Evolutionary conservation across 2,797 vertebrate species (phyloP), one percentile per base, ranked within the genome.

Genomic region (Diplodus sargus): DNA sequence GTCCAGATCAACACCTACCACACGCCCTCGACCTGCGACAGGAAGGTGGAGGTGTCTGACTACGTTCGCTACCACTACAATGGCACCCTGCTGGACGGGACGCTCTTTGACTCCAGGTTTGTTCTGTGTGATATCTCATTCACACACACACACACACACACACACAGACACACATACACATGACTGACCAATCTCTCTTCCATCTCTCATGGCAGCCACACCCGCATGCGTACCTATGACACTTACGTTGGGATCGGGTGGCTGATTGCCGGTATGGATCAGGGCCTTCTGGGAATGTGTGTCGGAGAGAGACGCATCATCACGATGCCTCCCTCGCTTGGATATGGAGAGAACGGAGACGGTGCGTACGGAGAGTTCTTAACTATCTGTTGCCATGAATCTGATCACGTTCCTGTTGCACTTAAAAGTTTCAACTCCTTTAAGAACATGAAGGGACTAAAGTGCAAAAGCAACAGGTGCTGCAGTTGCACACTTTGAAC

Each of bases 191-290:
- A 34, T 39, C 2, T 75, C 45, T 43, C 39, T 28, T 30, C 48
- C 45, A 2, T 48, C 25, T 22, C 54, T 25, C 15, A 1, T 56
- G 82, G 79, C 56, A 99, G 98, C 91, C 97, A 99, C 84, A 99
- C 97, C 74, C 97, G 97, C 42, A 97, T 99, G 97, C 95, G 95
- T 34, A 99, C 98, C 0, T 99, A 99, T 0, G 97, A 99, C 88
- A 99, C 98, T 0, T 99, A 99, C 0, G 97, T 99, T 53, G 98
- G 98, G 43, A 99, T 99, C n/a, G 98, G 98, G 8, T 99, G 98
- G 98, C 95, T 99, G 85, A 99, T 99, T 52, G 96, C 98, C 0
- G 98, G 98, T 5, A 99, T 99, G 98, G 98, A 99, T 82, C 97
- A 97, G 88, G 98, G 98, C 8, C 97, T 99, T 81, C 81, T 99